Evolutionary conservation across 2,797 vertebrate genomes (phyloP), one percentile per base, ranked within the genome.

Genomic region (Catamblyrhynchus diadema): DNA sequence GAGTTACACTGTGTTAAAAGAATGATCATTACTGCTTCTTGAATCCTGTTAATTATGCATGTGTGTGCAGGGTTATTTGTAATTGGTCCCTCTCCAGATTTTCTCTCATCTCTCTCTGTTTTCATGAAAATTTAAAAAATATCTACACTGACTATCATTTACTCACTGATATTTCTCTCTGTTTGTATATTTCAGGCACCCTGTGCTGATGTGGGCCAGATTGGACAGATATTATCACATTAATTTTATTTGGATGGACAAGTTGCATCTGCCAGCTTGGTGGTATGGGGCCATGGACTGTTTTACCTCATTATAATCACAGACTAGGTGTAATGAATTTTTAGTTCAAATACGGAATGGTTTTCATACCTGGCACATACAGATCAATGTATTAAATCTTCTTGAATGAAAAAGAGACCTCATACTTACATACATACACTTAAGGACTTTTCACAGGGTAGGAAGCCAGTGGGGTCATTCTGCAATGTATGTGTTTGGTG

Each of bases 71-170:
- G 81, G 83, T 89, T 95, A 86, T 91, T 95, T 94, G 91, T 95
- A 93, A 92, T 94, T 95, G 95, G 79, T 91, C 35, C 47, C 74
- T 88, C 94, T 94, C 75, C 88, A 95, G 81, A 89, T 92, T 92
- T 44, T 85, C 79, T 82, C 84, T 93, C 61, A 82, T 96, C 35
- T 93, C 60, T 81, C 22, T 88, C 77, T 81, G 61, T 86, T 91
- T 92, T 72, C 32, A 75, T 62, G 47, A 89, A 93, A 96, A 86
- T 51, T 80, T 78, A 9, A 96, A 91, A 92, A 87, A 85, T 70
- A 71, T 71, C 48, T 33, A 67, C 20, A 50, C 18, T 10, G 19
- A 39, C 54, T 77, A 56, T 77, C 12, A 60, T 84, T 95, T 85
- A 66, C 45, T 71, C n/a, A 35, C 37, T 62, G 74, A 78, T 74